These are phyloP conservation scores for Eubasilissa regina DNA, from an alignment of 1,140 invertebrate genomes.

Conservation along the genomic window DNA sequence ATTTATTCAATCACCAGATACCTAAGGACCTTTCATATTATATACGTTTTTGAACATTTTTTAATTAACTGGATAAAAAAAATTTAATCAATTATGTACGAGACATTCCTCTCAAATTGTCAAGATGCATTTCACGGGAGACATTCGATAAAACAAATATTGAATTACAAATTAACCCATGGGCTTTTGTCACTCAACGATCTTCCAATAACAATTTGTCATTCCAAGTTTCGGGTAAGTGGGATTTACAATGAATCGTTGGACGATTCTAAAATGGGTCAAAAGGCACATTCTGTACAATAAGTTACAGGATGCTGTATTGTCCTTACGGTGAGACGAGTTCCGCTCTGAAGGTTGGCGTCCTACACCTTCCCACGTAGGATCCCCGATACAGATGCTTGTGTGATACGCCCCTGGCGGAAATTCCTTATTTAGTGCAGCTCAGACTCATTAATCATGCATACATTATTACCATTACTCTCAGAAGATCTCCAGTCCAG, in stretches of 20 bases:
- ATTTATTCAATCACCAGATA: no score
- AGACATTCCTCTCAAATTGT: no score
- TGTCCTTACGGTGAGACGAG: constrained; percentile 56
- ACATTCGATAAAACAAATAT: no score
- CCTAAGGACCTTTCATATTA: no score
- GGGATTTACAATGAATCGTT: not conserved
- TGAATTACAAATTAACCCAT: no score
- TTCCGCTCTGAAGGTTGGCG: constrained; percentile 57
- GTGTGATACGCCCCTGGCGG: constrained; percentile 55
- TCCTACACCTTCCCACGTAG: constrained; percentile 56
- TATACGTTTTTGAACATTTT: no score
- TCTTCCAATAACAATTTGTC: no score
- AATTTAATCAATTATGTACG: no score
- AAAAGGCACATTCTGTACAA: constrained; percentile 4
- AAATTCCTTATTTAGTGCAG: constrained; percentile 44
- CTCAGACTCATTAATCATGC: constrained; percentile 1
- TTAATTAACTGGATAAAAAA: no score
- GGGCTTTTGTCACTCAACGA: no score
- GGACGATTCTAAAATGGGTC: not conserved
- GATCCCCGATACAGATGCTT: constrained; percentile 58
- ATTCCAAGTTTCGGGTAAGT: not conserved
- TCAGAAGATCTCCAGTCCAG: no score
- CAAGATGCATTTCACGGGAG: no score
- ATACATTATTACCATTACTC: not conserved
- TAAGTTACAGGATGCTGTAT: not conserved